Evolutionary conservation across 1,140 invertebrate species (phyloP), one percentile per base, ranked within the genome.

Genomic region (Cyrtorhinus lividipennis): DNA sequence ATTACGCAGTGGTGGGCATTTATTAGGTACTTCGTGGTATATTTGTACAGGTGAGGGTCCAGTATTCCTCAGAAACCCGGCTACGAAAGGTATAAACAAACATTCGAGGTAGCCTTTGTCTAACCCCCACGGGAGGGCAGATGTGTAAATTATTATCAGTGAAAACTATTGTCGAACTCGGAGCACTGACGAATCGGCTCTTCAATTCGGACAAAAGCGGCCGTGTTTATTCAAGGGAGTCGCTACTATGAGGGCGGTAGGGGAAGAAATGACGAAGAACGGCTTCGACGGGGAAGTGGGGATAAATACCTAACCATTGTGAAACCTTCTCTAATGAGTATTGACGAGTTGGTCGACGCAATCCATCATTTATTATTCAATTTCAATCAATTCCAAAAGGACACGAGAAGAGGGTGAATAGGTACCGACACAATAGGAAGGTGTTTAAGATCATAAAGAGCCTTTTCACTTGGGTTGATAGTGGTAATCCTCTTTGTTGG

Each of bases 91-190:
- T 57, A 57, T 57, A 57, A 57, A 57, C 56, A 57, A 57, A 57
- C 53, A 20, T 8, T n/a, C 8, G 22, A 12, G 18, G 56, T 24
- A n/a, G n/a, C 18, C 24, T 23, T 57, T 56, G 53, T 57, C 18
- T 15, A 13, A 15, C 56, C 24, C 56, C 24, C 56, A 2, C 18
- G 68, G 77, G 79, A 63, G 76, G 76, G 63, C 81, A 81, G 76
- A 80, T 82, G 72, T 75, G 71, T 62, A 59, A 59, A 59, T 59
- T 59, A 59, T 59, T 30, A 59, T 59, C 58, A 59, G 58, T 20
- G 5, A 38, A 26, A 24, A 57, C 24, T 24, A 18, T 57, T 57
- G 18, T 57, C 18, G 15, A 24, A 2, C 53, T 44, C n/a, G 53
- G 22, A 22, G 53, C 8, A 56, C 56, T 59, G 56, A 57, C 56